Base-by-base conservation (phyloP, 2,888 invertebrate genomes). In the Acrobasis consociella region DNA sequence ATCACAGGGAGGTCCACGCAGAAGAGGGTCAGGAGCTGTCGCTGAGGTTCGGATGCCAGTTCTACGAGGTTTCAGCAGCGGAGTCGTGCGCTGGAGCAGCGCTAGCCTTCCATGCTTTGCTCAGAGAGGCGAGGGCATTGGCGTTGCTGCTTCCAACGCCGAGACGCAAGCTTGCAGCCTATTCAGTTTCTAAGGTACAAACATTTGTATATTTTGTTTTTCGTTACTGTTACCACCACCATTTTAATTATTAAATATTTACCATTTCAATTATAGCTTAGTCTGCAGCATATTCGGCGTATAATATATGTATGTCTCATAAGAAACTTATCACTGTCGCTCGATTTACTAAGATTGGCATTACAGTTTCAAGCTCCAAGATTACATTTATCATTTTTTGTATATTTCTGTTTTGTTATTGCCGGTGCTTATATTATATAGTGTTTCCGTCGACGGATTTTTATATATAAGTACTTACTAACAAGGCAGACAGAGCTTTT, bases 21-120 rank as follows among this genome's bases (percentile, higher is more conserved):
- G 96, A 96, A 83, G 96, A 96, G 81, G 96, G 96, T 64, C 96
- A 96, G 76, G 96, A 96, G 85, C 82, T 96, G 68, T 96, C 96
- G 37, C 87, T 96, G 71, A 94, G 95, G 69, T 96, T 94, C 81
- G 95, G 96, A 52, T 96, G 96, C 77, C 96, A 96, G 85, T 97
- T 97, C 86, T 96, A 96, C 87, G 97, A 97, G 87, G 96, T 97
- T 65, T 96, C 96, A 63, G 97, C 96, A 11, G 97, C 97, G 42
- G 97, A 97, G 83, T 96, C 96, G 74, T 95, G 95, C 74, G 96
- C 96, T 0, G 96, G 97, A 64, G 96, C 97, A 0, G 96, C 96
- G 49, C 90, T 96, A 63, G 96, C 96, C 58, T 97, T 97, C 87
- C 96, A 96, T 80, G 95, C 95, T 17, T 87, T 96, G 64, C 88